These are phyloP conservation scores for Ceratina australensis DNA, from an alignment of 1,140 invertebrate genomes.

Conservation along the genomic window DNA sequence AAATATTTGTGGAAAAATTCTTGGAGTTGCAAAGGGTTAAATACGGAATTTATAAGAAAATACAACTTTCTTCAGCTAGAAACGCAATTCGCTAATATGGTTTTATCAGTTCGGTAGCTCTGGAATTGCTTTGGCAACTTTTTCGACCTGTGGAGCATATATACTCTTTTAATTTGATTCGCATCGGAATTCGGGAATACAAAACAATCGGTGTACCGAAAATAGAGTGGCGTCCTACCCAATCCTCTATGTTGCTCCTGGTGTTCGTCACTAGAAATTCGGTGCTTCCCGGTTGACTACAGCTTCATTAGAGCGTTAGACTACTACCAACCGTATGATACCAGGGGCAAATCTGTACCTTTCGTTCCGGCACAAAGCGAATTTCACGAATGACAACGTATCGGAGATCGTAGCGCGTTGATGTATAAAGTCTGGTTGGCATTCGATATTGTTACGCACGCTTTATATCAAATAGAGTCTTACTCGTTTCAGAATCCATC, in stretches of 20 bases:
- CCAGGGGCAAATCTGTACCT: conserved; percentile 25
- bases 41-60: too few relatives aligned
- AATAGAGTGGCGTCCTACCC: neutral
- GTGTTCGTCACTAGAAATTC: conserved; percentile 19
- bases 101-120: neutral
- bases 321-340: conserved; percentile 14
- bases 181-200: conserved; percentile 8
- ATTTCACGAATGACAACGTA: conserved; percentile 45
- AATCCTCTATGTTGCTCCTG: neutral
- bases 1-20: too few relatives aligned
- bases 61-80: neutral
- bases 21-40: too few relatives aligned
- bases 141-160: neutral
- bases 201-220: conserved; percentile 21
- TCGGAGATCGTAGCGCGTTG: conserved; percentile 8
- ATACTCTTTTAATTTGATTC: conserved; percentile 23
- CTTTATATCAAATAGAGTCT: conserved; percentile 34
- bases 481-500: neutral
- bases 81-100: neutral
- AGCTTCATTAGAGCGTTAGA: conserved; percentile 46
- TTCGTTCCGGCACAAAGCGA: conserved; percentile 19
- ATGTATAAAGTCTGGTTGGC: too few relatives aligned
- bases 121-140: neutral
- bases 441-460: conserved; percentile 30
- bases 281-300: neutral